These are phyloP conservation scores for Melierax canorus DNA, from an alignment of 2,113 vertebrate species.

Conservation along the genomic window DNA sequence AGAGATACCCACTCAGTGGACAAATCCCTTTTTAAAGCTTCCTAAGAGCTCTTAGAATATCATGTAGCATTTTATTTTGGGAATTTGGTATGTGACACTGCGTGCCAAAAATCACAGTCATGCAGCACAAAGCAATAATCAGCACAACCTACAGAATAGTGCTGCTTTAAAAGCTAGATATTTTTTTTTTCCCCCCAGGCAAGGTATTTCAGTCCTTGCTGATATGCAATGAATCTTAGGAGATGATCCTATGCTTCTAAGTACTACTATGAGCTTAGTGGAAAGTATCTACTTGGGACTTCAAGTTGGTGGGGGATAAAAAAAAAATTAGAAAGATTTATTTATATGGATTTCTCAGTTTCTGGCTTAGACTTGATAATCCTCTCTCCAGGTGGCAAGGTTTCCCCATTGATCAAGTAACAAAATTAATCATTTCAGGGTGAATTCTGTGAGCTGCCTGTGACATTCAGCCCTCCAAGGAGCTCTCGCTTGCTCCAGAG, in stretches of 20 bases:
- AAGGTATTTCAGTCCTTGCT: conserved; percentile 39
- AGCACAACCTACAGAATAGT: conserved; percentile 72
- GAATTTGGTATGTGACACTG: conserved; percentile 67
- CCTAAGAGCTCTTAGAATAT: conserved; percentile 62
- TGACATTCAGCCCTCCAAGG: neutral
- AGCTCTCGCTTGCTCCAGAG: neutral
- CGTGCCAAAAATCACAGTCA: conserved; percentile 76
- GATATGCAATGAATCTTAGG: conserved; percentile 3
- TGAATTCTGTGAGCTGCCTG: neutral
- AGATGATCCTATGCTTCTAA: neutral
- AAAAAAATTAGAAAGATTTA: neutral
- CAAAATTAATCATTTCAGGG: neutral
- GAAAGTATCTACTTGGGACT: neutral
- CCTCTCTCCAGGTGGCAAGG: neutral
- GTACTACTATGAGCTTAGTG: neutral
- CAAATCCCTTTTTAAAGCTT: conserved; percentile 73
- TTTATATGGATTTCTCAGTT: neutral
- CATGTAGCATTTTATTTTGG: conserved; percentile 74
- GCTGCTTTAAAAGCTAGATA: neutral
- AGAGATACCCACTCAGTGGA: conserved; percentile 29
- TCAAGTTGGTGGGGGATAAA: neutral
- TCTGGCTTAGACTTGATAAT: neutral
- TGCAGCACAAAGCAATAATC: conserved; percentile 73
- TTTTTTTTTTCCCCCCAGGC: neutral
- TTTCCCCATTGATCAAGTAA: neutral